Conservation (phyloP, 2,888 invertebrate genomes). For the Alloscopus bannaensis region DNA sequence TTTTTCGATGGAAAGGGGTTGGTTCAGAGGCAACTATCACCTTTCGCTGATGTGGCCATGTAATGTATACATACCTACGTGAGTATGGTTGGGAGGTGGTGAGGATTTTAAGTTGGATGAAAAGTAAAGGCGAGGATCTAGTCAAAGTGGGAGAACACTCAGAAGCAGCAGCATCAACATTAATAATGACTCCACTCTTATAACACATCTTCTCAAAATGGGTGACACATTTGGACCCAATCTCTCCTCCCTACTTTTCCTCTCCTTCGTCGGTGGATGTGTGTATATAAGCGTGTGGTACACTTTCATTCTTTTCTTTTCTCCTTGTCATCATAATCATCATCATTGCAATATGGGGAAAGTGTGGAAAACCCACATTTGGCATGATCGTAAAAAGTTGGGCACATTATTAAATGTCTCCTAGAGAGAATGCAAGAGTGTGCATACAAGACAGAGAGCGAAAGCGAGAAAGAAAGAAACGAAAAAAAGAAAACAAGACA, state of each 20-base stretch:
- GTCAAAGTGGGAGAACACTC: too few species aligned
- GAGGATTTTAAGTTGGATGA: too few species aligned
- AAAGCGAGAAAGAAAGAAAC: not conserved
- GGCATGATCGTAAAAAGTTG: conserved; percentile 34
- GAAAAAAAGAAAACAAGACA: not conserved
- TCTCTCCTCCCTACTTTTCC: conserved; percentile 17
- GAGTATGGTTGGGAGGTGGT: too few species aligned
- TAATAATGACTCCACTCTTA: conserved; percentile 26
- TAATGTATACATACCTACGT: too few species aligned
- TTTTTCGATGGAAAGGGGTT: too few species aligned
- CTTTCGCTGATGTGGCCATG: too few species aligned
- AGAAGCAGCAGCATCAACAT: conserved; percentile 14
- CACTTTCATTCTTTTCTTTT: conserved; percentile 1
- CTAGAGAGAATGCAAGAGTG: not conserved
- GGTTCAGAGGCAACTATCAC: too few species aligned
- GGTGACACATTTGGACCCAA: conserved; percentile 32
- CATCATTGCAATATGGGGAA: conserved; percentile 35
- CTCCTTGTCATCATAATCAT: conserved; percentile 27
- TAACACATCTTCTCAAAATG: conserved; percentile 18
- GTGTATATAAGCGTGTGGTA: not conserved
- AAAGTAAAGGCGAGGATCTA: too few species aligned
- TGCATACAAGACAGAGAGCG: not conserved
- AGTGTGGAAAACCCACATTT: conserved; percentile 29
- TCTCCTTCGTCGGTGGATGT: not conserved
- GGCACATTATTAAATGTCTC: conserved; percentile 28